Conservation (phyloP, 2,113 vertebrate species). For the Genyomyrus donnyi region DNA sequence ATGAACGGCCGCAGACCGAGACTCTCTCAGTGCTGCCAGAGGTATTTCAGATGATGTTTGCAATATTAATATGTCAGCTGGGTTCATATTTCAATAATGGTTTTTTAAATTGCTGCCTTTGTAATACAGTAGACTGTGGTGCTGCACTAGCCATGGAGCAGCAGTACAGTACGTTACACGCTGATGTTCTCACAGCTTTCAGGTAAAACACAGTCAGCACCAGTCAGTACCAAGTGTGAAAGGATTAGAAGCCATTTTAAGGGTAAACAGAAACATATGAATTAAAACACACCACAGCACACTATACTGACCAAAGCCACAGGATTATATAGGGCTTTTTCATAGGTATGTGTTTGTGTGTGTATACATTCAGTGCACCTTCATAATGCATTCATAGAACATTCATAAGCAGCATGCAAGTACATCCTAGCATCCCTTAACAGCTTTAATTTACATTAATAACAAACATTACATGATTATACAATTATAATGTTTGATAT, state of each 20-base stretch:
- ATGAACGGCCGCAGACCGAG: neutral
- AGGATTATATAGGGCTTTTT: neutral
- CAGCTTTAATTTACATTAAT: too few species aligned
- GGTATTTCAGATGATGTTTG: slow-evolving; percentile 5
- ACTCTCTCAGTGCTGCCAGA: neutral
- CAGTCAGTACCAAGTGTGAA: neutral
- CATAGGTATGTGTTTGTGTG: neutral
- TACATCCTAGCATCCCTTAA: too few species aligned
- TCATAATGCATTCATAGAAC: too few species aligned
- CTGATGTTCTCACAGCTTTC: neutral
- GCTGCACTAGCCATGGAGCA: neutral
- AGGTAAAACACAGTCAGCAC: neutral
- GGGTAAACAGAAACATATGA: neutral
- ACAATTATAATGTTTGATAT: too few species aligned
- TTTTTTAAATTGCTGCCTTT: neutral
- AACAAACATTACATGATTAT: too few species aligned
- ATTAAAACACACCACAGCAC: neutral
- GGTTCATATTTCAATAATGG: neutral
- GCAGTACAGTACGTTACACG: neutral
- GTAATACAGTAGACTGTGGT: neutral
- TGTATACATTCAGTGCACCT: neutral
- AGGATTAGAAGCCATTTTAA: neutral
- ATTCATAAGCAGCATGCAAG: too few species aligned
- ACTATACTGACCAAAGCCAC: neutral
- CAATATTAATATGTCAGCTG: slow-evolving; percentile 5